Evolutionary conservation across 1,140 invertebrate species (phyloP), one percentile per base, ranked within the genome.

Genomic region (Laupala kohalensis): DNA sequence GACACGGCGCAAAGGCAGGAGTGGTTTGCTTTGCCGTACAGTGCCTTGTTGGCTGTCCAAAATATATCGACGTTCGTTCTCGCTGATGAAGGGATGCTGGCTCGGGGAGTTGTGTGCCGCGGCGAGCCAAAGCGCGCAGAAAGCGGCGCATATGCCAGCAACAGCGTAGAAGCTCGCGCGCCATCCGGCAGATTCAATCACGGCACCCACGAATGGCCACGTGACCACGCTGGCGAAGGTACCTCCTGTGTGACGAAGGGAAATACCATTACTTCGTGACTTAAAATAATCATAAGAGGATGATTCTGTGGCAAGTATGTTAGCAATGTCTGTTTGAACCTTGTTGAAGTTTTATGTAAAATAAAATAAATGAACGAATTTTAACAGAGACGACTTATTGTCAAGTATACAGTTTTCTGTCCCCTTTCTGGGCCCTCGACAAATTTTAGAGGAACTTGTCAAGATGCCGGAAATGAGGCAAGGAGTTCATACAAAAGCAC

Each of bases 161-260:
- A 53, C 19, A 19, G 9, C 9, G 37, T 53, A 53, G 4, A 2
- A 53, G 2, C 89, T 87, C 76, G 85, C 85, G 29, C 85, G 84
- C 90, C 91, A 93, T 24, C 91, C 90, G 2, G 84, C 83, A 30
- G 78, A 80, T 70, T 85, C 85, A 63, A 87, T 88, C 5, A 90
- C 79, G 2, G 84, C 79, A 15, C 88, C 89, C 70, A 88, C 87
- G 0, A 92, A 77, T 0, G 89, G 84, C 83, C 90, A 89, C 0
- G 90, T 89, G 23, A 92, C 84, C 0, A 92, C 87, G 0, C 90
- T 92, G 25, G 92, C 92, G 25, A 93, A 87, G 0, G 90, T 88
- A 4, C 89, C 90, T 12, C 90, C 90, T 88, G 89, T 83, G 77
- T 77, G n/a, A n/a, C n/a, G n/a, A n/a, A n/a, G n/a, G n/a, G n/a